Evolutionary conservation across 2,888 invertebrate species (phyloP), one percentile per base, ranked within the genome.

Genomic region (Dione vanillae): DNA sequence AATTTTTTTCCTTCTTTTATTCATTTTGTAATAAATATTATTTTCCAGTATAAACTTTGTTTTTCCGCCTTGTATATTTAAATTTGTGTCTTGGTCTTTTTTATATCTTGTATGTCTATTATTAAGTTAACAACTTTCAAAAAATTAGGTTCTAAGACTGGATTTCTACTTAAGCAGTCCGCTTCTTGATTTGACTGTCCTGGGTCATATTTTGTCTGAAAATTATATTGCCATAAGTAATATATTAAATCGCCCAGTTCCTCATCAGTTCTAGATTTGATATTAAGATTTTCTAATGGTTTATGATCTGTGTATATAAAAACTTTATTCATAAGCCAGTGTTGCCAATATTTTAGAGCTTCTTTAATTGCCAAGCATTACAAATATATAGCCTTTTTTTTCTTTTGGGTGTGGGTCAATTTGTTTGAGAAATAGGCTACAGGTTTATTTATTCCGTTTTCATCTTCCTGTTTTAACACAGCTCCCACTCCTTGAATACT

Each of bases 301-400:
- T 76, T 77, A 47, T 78, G 77, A 37, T 77, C 77, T 27, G 77
- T 59, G n/a, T n/a, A n/a, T n/a, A n/a, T n/a, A 19, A 58, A 79
- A 16, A 77, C 75, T 68, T 69, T 78, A 10, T 76, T 77, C 58
- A 77, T 75, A 6, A 77, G 61, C 76, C 74, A 75, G 27, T 76
- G 67, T 11, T 78, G 76, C 78, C 76, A 76, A 52, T 77, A 78
- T 62, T 71, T 78, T 10, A 77, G 56, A 10, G 70, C 69, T 65
- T 78, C 77, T 72, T 78, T 76, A 14, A 78, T 75, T n/a, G 76
- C 76, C n/a, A 76, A 68, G 65, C 76, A 76, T 65, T 76, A 76
- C 7, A 78, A 35, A 65, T 77, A 77, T 52, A 78, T 74, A 12
- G 78, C 74, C 61, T 77, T 76, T 45, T 75, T 76, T 11, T 10